A percentile compares a stretch with the other conserved stretches of the same genome.
Conservation (phyloP, 2,797 vertebrate species). For the Paramormyrops hopkinsi region DNA sequence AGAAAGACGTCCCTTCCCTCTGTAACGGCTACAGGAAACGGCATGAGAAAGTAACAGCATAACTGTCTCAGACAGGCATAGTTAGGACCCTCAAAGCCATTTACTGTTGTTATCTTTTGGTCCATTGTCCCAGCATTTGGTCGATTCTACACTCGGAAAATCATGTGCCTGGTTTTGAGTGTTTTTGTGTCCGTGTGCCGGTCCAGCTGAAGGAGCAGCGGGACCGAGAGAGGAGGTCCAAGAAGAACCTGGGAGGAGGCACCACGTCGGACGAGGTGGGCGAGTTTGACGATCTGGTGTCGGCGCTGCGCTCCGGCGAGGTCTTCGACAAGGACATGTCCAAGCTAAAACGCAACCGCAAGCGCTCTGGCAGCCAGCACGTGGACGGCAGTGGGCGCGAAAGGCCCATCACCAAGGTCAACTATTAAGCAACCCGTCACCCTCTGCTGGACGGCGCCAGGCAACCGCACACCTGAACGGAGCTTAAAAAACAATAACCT, state of each 20-base stretch:
- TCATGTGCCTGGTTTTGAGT: neutral
- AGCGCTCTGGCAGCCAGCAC: conserved; percentile 80
- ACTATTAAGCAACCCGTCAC: conserved; percentile 65
- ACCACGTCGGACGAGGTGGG: conserved; percentile 78
- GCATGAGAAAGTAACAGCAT: neutral
- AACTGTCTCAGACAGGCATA: neutral
- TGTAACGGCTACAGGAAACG: neutral
- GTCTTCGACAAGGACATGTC: conserved; percentile 97
- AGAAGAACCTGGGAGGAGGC: conserved; percentile 62
- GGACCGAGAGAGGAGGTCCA: conserved; percentile 79
- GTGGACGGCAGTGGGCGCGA: conserved; percentile 78
- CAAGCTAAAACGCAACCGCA: conserved; percentile 93
- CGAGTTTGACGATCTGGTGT: conserved; percentile 94
- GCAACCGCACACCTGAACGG: neutral
- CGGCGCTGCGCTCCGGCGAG: conserved; percentile 85
- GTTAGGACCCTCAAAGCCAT: neutral
- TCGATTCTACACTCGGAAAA: neutral
- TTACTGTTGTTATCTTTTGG: neutral
- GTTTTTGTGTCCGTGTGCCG: conserved; percentile 23
- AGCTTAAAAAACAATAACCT: neutral
- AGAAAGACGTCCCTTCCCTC: neutral
- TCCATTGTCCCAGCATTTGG: neutral
- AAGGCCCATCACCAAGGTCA: conserved; percentile 79
- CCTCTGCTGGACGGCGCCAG: neutral
- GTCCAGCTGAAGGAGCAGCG: conserved; percentile 88